Conservation (phyloP, 2,113 vertebrate genomes). For the Gopherus evgoodei region DNA sequence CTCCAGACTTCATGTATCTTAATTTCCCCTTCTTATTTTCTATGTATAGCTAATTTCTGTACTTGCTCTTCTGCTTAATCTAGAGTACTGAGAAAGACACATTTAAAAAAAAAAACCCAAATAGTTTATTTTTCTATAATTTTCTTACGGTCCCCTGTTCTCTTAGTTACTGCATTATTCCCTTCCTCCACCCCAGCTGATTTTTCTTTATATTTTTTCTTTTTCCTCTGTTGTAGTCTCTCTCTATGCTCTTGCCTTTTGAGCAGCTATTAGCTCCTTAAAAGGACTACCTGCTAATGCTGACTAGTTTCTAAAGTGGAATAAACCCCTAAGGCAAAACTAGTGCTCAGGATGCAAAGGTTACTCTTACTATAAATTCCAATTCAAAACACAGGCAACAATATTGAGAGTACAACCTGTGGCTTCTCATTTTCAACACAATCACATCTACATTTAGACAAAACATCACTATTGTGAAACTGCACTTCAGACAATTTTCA, state of each 20-base stretch:
- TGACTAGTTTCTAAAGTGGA: background rate
- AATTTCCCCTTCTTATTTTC: background rate
- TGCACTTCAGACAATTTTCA: background rate
- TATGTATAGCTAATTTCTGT: background rate
- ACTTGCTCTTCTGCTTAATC: background rate
- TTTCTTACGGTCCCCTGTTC: background rate
- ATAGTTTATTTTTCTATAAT: background rate
- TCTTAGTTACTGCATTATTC: background rate
- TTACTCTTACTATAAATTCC: constrained; percentile 5
- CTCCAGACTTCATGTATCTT: background rate
- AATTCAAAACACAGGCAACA: constrained; percentile 3
- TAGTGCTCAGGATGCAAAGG: constrained; percentile 1
- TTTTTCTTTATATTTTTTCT: background rate
- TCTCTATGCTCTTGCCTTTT: background rate
- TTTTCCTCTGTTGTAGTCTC: background rate
- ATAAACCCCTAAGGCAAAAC: constrained; percentile 29
- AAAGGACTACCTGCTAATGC: background rate
- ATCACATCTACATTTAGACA: background rate
- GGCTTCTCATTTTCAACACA: background rate
- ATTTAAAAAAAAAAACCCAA: background rate
- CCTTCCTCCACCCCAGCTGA: background rate
- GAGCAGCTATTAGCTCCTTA: background rate
- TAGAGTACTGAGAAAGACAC: background rate
- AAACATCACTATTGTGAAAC: background rate
- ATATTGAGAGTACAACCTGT: background rate